Conservation (phyloP, 2,888 invertebrate genomes). For the Tryphoninae sp. region DNA sequence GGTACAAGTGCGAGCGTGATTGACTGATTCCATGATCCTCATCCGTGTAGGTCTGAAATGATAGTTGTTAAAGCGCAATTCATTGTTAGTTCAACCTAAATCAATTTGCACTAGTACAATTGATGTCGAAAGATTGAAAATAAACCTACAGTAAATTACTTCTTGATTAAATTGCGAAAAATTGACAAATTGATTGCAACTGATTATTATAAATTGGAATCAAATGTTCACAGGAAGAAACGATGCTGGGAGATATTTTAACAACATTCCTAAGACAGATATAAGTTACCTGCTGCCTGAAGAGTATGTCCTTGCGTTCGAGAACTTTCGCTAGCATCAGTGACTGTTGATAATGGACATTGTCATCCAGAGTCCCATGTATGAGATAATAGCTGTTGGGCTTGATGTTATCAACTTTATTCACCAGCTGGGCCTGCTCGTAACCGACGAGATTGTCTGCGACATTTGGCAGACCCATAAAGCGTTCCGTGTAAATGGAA, state of each 20-base stretch:
- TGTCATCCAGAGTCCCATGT: slow-evolving; percentile 97
- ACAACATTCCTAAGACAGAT: too few relatives aligned
- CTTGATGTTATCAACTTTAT: slow-evolving; percentile 85
- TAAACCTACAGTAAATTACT: too few relatives aligned
- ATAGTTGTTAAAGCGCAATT: slow-evolving; percentile 61
- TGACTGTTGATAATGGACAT: slow-evolving; percentile 98
- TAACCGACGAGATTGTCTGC: slow-evolving; percentile 90
- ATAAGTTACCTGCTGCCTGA: slow-evolving; percentile 91
- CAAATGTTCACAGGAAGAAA: background rate
- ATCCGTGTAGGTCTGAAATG: slow-evolving; percentile 93
- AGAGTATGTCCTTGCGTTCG: slow-evolving; percentile 92
- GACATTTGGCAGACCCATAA: slow-evolving; percentile 92
- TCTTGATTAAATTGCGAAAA: too few relatives aligned
- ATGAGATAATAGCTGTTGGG: slow-evolving; percentile 93
- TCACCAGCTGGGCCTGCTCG: slow-evolving; percentile 88
- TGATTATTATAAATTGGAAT: too few relatives aligned
- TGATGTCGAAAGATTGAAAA: too few relatives aligned
- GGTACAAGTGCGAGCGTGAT: slow-evolving; percentile 94
- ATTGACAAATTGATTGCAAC: too few relatives aligned
- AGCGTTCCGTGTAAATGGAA: slow-evolving; percentile 98
- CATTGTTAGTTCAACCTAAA: background rate
- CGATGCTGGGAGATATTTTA: background rate
- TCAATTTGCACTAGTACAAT: too few relatives aligned
- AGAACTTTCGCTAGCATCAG: slow-evolving; percentile 94
- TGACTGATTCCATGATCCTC: slow-evolving; percentile 94